Conservation (phyloP, 2,797 vertebrate genomes). For the Denticeps clupeoides region DNA sequence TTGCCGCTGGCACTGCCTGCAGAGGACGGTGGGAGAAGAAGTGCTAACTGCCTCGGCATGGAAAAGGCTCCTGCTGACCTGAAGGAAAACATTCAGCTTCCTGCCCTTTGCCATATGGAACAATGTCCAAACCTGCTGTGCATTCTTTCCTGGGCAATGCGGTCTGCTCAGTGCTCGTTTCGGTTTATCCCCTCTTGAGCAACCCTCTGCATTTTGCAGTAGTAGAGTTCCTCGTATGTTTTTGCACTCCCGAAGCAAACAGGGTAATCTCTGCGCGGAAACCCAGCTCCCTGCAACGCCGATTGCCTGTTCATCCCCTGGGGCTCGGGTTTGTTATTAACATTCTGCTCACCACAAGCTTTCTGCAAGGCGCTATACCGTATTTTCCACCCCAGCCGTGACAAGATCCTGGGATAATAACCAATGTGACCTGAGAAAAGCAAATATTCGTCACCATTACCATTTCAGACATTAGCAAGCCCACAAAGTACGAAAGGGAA, state of each 20-base stretch:
- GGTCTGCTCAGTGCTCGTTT: slow-evolving; percentile 24
- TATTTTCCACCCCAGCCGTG: slow-evolving; percentile 29
- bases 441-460: too few relatives aligned
- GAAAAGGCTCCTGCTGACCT: slow-evolving; percentile 36
- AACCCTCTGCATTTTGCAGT: slow-evolving; percentile 28
- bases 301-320: slow-evolving; percentile 28
- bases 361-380: slow-evolving; percentile 9
- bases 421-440: slow-evolving; percentile 12
- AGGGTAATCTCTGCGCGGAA: slow-evolving; percentile 34
- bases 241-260: slow-evolving; percentile 4
- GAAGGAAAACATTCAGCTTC: slow-evolving; percentile 45
- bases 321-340: slow-evolving; percentile 34
- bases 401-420: slow-evolving; percentile 22
- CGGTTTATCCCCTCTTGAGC: slow-evolving; percentile 7
- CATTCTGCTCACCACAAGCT: slow-evolving; percentile 19
- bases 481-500: too few relatives aligned
- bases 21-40: slow-evolving; percentile 12
- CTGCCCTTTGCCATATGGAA: slow-evolving; percentile 38
- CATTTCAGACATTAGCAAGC: too few relatives aligned
- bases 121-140: slow-evolving; percentile 42
- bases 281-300: slow-evolving; percentile 29
- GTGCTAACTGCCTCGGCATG: slow-evolving; percentile 40
- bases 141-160: slow-evolving; percentile 41
- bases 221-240: slow-evolving; percentile 1
- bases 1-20: slow-evolving; percentile 35